Percentiles rank a stretch among this genome's conserved stretches.
Conservation (phyloP, 92 coral and sea anemone genomes). For the Palythoa grandiflora region DNA sequence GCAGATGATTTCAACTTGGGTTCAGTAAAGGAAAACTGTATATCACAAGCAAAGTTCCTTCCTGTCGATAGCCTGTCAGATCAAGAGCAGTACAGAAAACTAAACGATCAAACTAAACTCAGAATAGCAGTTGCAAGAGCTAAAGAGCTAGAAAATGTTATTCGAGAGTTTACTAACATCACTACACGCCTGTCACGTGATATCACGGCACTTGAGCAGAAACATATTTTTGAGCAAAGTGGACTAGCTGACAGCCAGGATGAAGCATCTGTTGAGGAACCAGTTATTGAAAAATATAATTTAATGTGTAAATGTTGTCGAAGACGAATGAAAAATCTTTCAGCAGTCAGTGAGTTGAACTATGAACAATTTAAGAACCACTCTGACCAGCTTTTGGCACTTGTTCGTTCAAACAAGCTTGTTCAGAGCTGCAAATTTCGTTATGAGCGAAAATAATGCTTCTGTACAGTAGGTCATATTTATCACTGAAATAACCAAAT, state of each 20-base stretch:
- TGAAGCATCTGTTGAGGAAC: neutral
- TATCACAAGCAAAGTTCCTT: constrained; percentile 66
- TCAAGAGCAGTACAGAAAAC: constrained; percentile 57
- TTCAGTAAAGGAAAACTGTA: constrained; percentile 56
- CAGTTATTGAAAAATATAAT: constrained; percentile 66
- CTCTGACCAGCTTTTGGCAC: constrained; percentile 23
- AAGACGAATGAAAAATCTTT: constrained; percentile 72
- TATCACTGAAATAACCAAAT: too few species aligned
- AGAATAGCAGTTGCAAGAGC: constrained; percentile 67
- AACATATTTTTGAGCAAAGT: constrained; percentile 25
- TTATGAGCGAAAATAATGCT: constrained; percentile 23
- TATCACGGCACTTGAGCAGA: constrained; percentile 29
- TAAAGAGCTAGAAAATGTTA: constrained; percentile 73
- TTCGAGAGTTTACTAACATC: constrained; percentile 71
- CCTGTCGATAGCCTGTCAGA: constrained; percentile 62
- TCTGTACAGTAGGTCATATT: too few species aligned
- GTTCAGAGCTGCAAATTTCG: constrained; percentile 44
- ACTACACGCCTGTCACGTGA: constrained; percentile 65
- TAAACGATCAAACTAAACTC: constrained; percentile 69
- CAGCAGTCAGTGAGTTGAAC: constrained; percentile 65
- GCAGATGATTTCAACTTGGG: constrained; percentile 76
- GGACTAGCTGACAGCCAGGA: neutral
- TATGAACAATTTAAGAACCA: constrained; percentile 62
- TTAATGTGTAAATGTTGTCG: constrained; percentile 83
- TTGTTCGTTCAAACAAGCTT: constrained; percentile 30